Evolutionary conservation across 2,113 vertebrate genomes (phyloP), one percentile per base, ranked within the genome.

Genomic region (Aleadryas rufinucha): DNA sequence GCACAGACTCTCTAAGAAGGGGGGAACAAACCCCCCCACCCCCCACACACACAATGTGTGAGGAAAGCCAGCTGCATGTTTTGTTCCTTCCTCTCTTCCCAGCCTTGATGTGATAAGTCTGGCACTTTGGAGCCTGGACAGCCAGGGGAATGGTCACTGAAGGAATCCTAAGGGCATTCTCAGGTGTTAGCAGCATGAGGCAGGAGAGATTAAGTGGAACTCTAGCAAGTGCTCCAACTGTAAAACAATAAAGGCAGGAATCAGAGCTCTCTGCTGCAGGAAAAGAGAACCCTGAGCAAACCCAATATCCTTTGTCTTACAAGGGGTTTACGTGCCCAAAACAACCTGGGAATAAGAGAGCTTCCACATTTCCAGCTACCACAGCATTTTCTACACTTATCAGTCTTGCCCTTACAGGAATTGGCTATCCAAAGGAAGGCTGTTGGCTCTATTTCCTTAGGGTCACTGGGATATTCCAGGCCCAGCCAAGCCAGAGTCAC

Each of bases 11-110:
- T 53, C 37, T 21, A 30, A 79, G 39, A 45, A 37, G 30, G 3
- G 8, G 9, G 10, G 10, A 18, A 24, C 30, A 64, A 35, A 24
- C 10, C 3, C n/a, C 16, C 22, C 13, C 26, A 4, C 0, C 9
- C 9, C 39, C 9, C 39, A 39, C 39, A 39, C 39, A 39, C 39
- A 39, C 7, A 2, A 7, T 28, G 11, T 9, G 11, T 16, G 21
- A 28, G 23, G 22, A 31, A 18, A 91, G 27, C 7, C 66, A 59
- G 54, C 45, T 50, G 33, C 21, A 26, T 6, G 23, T 52, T 60
- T 41, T 16, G 12, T 27, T 24, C 24, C 3, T 33, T 24, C 14
- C 59, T n/a, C n/a, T 52, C 52, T n/a, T 37, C 39, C 72, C 42
- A 56, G 52, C 14, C 30, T 37, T 26, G 11, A 42, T 56, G 11